Base-by-base conservation (phyloP, 2,888 invertebrate species). In the Calliscelio sp. region DNA sequence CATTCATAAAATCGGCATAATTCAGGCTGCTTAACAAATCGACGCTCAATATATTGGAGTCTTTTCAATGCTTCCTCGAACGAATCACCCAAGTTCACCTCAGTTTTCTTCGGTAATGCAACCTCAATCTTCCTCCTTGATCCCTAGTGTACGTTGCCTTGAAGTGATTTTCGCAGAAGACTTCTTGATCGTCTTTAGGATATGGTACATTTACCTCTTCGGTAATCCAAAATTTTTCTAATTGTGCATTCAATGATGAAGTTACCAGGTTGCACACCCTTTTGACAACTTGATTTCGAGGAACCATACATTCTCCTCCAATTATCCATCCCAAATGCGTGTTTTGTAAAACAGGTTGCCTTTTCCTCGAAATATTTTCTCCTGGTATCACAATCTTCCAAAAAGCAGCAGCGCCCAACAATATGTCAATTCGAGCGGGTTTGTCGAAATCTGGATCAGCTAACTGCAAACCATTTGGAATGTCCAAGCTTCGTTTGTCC, bases 291-390 rank as follows among this genome's bases (percentile, higher is more conserved):
- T 49, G 46, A n/a, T 28, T 25, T 32, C 14, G 51, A 7, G 24
- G 4, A 25, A 2, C 4, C 38, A 25, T 28, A 4, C 32, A 11
- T 24, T 57, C 57, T 25, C 61, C 89, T 86, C 75, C 75, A 16
- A 66, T n/a, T 20, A 55, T 75, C 75, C 75, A 75, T n/a, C 75
- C 44, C 4, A 75, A 22, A 0, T 20, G 25, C 0, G 65, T 75
- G 16, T 74, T 74, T 35, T 74, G 63, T 8, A 74, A 28, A 1
- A n/a, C 14, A 0, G 75, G 61, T 24, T 46, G 46, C 0, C 18
- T 24, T n/a, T 61, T 51, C 0, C 24, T 49, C n/a, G 10, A 4
- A 46, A 63, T 63, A 16, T 8, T 25, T 8, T 61, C 51, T 51
- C 63, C 70, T 18, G 14, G 41, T 8, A 25, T 6, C 4, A 78